phyloP scores from a whole-genome alignment of 1,140 invertebrate species.

The Euborellia annulipes region DNA sequence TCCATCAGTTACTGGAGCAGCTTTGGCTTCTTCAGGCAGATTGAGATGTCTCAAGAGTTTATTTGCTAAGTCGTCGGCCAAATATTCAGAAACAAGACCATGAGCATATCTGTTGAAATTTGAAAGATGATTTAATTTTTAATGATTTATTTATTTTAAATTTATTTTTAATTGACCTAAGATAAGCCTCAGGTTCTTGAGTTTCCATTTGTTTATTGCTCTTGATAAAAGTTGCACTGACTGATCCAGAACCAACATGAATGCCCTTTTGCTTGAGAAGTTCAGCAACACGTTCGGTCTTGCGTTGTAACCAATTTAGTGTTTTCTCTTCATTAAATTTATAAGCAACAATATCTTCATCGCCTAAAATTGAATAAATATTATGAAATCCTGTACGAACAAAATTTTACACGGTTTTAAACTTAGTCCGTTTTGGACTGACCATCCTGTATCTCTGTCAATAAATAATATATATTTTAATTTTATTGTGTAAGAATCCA shows the following conservation, averaged over 20 bases:
- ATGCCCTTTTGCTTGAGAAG: conserved; percentile 49
- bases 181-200: conserved; percentile 20
- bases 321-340: conserved; percentile 64
- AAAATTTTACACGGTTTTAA: no score
- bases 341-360: conserved; percentile 49
- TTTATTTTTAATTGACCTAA: background rate
- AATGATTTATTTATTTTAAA: background rate
- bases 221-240: conserved; percentile 53
- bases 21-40: conserved; percentile 37
- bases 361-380: conserved; percentile 26
- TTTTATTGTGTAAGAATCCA: no score
- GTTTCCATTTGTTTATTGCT: conserved; percentile 34
- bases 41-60: conserved; percentile 41
- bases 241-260: conserved; percentile 43
- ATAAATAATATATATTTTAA: no score
- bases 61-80: conserved; percentile 42
- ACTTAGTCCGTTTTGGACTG: no score
- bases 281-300: conserved; percentile 42
- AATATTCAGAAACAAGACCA: conserved; percentile 51
- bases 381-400: no score
- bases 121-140: background rate
- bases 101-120: conserved; percentile 34
- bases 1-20: conserved; percentile 27
- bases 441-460: no score
- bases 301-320: conserved; percentile 49